Conservation (phyloP, 2,888 invertebrate species). For the Philhelius pedissequus region DNA sequence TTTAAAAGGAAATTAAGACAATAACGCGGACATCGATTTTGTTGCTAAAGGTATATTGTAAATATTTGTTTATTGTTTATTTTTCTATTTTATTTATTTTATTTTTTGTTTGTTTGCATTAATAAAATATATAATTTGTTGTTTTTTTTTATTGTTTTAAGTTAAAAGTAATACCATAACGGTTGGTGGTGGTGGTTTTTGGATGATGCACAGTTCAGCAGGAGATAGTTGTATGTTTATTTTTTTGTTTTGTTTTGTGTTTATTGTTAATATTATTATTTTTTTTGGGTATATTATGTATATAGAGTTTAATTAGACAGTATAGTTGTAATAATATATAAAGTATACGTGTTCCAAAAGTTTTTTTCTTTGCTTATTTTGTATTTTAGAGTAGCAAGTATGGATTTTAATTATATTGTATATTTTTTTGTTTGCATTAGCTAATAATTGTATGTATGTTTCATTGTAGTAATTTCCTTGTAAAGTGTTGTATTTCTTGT, state of each 20-base stretch:
- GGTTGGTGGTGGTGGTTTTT: constrained; percentile 54
- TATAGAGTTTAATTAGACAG: no score
- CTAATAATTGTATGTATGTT: constrained; percentile 46
- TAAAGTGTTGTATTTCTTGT: constrained; percentile 35
- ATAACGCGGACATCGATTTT: constrained; percentile 58
- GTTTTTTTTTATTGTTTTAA: constrained; percentile 31
- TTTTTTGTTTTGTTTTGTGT: constrained; percentile 23
- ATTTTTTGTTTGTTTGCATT: constrained; percentile 28
- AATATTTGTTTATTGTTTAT: constrained; percentile 36
- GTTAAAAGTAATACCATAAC: constrained; percentile 51
- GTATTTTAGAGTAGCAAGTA: constrained; percentile 24
- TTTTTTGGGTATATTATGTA: constrained; percentile 35
- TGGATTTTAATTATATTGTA: constrained; percentile 32
- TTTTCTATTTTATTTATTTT: not conserved
- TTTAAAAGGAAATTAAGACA: not conserved
- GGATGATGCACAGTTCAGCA: constrained; percentile 65
- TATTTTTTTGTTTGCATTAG: constrained; percentile 39
- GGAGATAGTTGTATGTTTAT: constrained; percentile 51
- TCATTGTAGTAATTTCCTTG: constrained; percentile 51
- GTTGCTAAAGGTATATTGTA: constrained; percentile 41
- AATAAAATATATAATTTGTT: constrained; percentile 55
- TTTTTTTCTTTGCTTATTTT: constrained; percentile 15
- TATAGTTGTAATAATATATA: no score
- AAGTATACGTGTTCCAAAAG: constrained; percentile 62
- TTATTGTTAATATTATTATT: not conserved